Base-by-base conservation (phyloP, 1,140 invertebrate genomes). In the Littorina saxatilis region DNA sequence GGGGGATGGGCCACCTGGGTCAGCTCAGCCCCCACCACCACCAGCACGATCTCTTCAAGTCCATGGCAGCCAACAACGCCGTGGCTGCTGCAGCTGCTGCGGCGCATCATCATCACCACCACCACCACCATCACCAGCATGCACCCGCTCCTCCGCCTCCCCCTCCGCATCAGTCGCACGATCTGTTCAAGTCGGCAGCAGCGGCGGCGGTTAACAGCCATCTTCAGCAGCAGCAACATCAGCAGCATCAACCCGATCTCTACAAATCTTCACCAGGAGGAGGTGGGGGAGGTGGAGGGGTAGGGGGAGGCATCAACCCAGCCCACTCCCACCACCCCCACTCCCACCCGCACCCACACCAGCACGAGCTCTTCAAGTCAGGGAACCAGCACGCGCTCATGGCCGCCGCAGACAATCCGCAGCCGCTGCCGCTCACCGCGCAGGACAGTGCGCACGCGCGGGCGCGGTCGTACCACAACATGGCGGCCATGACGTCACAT, bases 401-500 rank as follows among this genome's bases (percentile, higher is more conserved):
- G 70, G 3, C 70, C 5, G 76, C 63, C 37, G 20, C 76, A 1
- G n/a, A n/a, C n/a, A n/a, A n/a, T n/a, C n/a, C n/a, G n/a, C 76
- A 78, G 76, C 76, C 76, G 4, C 55, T 78, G 35, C 58, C 55
- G 32, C 76, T 78, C 32, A 78, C 76, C 37, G 17, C 73, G 50
- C 23, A 32, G 39, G 55, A 58, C 74, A 29, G 13, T 13, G n/a
- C 73, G 52, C 80, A 37, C n/a, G 63, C 74, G 39, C 55, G 50
- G 29, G 47, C 66, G 7, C 32, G 79, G 3, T 70, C 63, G 66
- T 80, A 70, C 68, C n/a, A n/a, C n/a, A 80, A 80, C 66, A 47
- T 80, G 79, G 61, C 55, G 37, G 47, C 79, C 20, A 77, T 82
- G 80, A 72, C 77, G 66, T 72, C 81, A 61, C 76, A 79, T 43